A percentile compares a stretch with the other conserved stretches of the same genome.
phyloP scores from a whole-genome alignment of 2,797 vertebrate species.

The Neoniphon sammara region DNA sequence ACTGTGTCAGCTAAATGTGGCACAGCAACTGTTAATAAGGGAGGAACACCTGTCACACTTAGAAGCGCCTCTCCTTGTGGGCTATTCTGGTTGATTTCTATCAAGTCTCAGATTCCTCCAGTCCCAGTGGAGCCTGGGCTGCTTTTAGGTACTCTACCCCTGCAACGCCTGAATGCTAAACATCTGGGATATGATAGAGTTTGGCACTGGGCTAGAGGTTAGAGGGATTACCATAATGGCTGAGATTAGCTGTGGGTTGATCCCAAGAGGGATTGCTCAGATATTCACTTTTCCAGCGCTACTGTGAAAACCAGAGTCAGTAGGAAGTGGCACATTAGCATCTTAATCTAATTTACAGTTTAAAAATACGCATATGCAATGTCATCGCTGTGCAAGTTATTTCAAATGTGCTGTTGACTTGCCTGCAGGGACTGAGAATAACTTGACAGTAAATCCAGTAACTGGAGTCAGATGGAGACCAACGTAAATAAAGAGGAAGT shows the following conservation, averaged over 20 bases:
- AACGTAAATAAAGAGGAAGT: constrained; percentile 29
- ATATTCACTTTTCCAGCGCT: neutral
- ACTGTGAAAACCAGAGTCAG: neutral
- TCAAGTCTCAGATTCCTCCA: constrained; percentile 78
- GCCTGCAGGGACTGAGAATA: constrained; percentile 35
- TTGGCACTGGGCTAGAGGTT: constrained; percentile 10
- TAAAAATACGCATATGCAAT: constrained; percentile 63
- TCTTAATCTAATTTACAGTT: constrained; percentile 45
- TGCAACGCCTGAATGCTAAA: constrained; percentile 45
- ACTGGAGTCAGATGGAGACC: constrained; percentile 49
- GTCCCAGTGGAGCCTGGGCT: constrained; percentile 70
- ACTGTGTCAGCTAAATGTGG: constrained; percentile 72
- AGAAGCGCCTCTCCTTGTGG: constrained; percentile 60
- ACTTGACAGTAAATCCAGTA: constrained; percentile 29
- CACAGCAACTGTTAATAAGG: constrained; percentile 74
- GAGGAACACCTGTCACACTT: constrained; percentile 81
- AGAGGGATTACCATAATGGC: constrained; percentile 8
- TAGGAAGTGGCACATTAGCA: neutral
- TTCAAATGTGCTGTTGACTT: constrained; percentile 41
- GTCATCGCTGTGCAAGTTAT: constrained; percentile 49
- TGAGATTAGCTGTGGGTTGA: neutral
- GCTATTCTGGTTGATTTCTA: constrained; percentile 85
- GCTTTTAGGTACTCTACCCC: constrained; percentile 68
- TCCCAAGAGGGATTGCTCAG: neutral
- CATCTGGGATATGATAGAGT: constrained; percentile 64